phyloP scores from a whole-genome alignment of 2,797 vertebrate genomes.

The Euphonia xanthogaster region DNA sequence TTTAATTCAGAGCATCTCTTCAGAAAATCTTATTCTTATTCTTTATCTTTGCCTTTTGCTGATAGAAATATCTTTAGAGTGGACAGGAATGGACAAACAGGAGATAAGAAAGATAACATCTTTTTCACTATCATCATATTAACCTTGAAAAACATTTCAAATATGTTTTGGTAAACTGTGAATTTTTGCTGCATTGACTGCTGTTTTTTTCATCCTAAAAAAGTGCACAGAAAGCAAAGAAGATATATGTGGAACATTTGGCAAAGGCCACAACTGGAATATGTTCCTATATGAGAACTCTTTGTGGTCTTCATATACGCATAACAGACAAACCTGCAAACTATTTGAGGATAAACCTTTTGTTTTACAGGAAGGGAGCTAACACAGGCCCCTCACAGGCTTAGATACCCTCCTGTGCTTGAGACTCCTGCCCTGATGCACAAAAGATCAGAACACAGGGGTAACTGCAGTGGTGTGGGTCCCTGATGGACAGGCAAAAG shows the following conservation, averaged over 20 bases:
- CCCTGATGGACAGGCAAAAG: not conserved
- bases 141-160: not conserved
- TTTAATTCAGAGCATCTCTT: not conserved
- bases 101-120: not conserved
- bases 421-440: not conserved
- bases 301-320: not conserved
- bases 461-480: too few species aligned
- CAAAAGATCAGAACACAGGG: not conserved
- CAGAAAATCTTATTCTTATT: not conserved
- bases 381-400: too few species aligned
- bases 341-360: not conserved
- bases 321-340: not conserved
- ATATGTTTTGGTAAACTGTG: not conserved
- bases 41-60: not conserved
- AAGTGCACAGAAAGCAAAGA: not conserved
- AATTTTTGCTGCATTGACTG: not conserved
- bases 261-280: not conserved
- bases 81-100: not conserved
- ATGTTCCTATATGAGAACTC: not conserved
- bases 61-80: not conserved
- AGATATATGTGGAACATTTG: not conserved
- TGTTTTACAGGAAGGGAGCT: not conserved
- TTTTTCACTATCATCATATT: not conserved
- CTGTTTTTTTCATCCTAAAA: not conserved
- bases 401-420: not conserved